Conservation (phyloP, 1,140 invertebrate genomes). For the Popillia japonica region DNA sequence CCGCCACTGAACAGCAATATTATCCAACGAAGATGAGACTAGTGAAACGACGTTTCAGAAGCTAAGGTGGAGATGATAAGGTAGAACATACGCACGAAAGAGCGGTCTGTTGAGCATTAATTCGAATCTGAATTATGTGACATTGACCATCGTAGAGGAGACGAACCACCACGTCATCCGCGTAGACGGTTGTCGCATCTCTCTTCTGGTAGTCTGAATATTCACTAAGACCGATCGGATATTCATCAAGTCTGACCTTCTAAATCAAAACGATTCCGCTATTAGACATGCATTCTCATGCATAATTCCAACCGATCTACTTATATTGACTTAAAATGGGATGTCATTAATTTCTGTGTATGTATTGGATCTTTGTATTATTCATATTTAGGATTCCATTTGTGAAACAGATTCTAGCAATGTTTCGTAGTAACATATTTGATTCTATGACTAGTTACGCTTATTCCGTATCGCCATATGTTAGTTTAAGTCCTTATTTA, state of each 20-base stretch:
- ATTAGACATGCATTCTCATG: conserved; percentile 9
- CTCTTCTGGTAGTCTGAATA: conserved; percentile 13
- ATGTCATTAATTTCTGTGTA: conserved; percentile 7
- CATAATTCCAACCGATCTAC: conserved; percentile 22
- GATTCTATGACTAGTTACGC: too few species aligned
- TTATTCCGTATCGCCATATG: too few species aligned
- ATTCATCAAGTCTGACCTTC: conserved; percentile 34
- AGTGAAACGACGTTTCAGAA: background rate
- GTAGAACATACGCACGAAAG: background rate
- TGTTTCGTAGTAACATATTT: too few species aligned
- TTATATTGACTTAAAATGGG: conserved; percentile 4
- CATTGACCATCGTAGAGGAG: conserved; percentile 24
- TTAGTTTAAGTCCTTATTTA: too few species aligned
- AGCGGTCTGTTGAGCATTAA: background rate
- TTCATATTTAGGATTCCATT: too few species aligned
- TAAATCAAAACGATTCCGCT: conserved; percentile 19
- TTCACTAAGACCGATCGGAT: conserved; percentile 23
- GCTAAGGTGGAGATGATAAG: background rate
- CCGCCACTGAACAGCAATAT: background rate
- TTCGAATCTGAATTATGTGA: conserved; percentile 35
- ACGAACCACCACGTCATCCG: conserved; percentile 5
- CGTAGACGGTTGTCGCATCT: conserved; percentile 11
- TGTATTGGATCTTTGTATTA: too few species aligned
- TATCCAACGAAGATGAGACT: conserved; percentile 1
- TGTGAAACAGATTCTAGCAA: too few species aligned